These are phyloP conservation scores for Sanderia malayensis DNA, from an alignment of 30 jellyfish, hydroid and myxozoan genomes.

Conservation along the genomic window DNA sequence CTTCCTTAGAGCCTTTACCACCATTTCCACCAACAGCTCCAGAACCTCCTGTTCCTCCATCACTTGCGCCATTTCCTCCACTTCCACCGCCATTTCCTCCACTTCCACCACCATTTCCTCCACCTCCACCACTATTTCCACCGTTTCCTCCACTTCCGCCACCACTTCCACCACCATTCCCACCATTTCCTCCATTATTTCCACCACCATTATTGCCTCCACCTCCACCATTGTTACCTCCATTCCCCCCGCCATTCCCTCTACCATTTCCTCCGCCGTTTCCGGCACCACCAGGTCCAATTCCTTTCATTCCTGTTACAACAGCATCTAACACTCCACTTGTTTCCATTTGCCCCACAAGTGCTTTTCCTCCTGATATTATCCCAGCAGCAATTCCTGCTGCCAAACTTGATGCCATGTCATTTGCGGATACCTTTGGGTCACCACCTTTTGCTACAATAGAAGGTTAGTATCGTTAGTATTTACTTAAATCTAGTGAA, in stretches of 20 bases:
- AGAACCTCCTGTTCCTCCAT: slow-evolving; percentile 18
- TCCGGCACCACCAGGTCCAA: slow-evolving; percentile 39
- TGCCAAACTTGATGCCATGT: slow-evolving; percentile 90
- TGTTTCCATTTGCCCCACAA: slow-evolving; percentile 68
- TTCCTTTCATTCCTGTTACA: slow-evolving; percentile 62
- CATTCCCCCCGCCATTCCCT: slow-evolving; percentile 27
- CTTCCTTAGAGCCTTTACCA: slow-evolving; percentile 41
- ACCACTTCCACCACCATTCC: slow-evolving; percentile 38
- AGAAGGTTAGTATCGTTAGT: not conserved
- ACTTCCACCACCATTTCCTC: slow-evolving; percentile 36
- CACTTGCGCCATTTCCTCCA: slow-evolving; percentile 46
- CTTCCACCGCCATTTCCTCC: slow-evolving; percentile 37
- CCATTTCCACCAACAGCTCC: slow-evolving; percentile 26
- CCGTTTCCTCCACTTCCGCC: slow-evolving; percentile 23
- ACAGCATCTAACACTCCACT: slow-evolving; percentile 83
- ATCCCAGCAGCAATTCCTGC: slow-evolving; percentile 97
- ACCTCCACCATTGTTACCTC: slow-evolving; percentile 40
- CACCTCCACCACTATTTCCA: slow-evolving; percentile 30
- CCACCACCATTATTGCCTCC: slow-evolving; percentile 39
- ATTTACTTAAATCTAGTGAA: too few species aligned
- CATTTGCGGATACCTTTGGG: slow-evolving; percentile 39
- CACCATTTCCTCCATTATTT: slow-evolving; percentile 34
- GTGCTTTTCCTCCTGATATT: slow-evolving; percentile 81
- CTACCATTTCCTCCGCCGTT: too few species aligned
- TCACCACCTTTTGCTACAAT: slow-evolving; percentile 14